phyloP scores from a whole-genome alignment of 2,113 vertebrate species.

The Serinus canaria region DNA sequence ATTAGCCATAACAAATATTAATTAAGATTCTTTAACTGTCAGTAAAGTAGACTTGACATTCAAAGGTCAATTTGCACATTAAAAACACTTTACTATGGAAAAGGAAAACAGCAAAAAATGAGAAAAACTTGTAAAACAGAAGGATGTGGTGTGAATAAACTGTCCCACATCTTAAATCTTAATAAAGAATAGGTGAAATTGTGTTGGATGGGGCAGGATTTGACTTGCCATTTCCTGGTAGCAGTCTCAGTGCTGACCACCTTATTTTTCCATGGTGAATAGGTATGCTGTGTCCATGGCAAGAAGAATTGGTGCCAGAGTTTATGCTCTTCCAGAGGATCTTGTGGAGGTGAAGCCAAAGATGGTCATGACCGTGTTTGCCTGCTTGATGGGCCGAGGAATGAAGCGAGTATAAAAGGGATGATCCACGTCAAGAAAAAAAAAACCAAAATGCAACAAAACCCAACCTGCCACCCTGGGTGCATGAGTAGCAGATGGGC shows the following conservation, averaged over 20 bases:
- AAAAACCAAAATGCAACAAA: background rate
- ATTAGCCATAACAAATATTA: background rate
- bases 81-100: background rate
- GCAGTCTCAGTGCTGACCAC: background rate
- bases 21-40: background rate
- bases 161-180: background rate
- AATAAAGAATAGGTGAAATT: background rate
- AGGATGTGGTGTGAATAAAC: background rate
- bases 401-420: conserved; percentile 86
- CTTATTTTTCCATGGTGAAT: background rate
- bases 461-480: conserved; percentile 43
- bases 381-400: conserved; percentile 96
- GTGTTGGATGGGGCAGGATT: background rate
- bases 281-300: conserved; percentile 93
- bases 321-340: conserved; percentile 91
- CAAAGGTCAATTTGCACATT: background rate
- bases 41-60: background rate
- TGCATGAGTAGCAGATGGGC: conserved; percentile 70
- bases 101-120: background rate
- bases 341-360: conserved; percentile 90
- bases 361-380: conserved; percentile 97
- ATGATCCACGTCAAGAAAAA: background rate
- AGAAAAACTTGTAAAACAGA: background rate
- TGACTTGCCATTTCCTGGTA: background rate
- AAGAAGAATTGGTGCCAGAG: conserved; percentile 88